phyloP scores from a whole-genome alignment of 2,888 invertebrate genomes.

The Cheilosia grossa region DNA sequence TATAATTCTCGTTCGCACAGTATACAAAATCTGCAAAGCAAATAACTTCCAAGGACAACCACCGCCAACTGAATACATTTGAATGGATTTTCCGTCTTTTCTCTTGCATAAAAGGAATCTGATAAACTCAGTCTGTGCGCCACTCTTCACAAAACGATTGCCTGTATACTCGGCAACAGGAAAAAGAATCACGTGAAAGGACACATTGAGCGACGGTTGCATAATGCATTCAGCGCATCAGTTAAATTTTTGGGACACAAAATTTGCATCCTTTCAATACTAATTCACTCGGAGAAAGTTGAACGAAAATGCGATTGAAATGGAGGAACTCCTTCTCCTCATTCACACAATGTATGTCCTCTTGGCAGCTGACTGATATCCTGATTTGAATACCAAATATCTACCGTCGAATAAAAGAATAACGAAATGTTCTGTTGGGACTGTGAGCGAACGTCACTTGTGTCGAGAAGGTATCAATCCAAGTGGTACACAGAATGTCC shows the following conservation, averaged over 20 bases:
- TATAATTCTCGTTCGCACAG: neutral
- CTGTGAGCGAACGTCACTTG: neutral
- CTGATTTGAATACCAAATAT: conserved; percentile 65
- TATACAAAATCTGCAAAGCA: neutral
- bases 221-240: conserved; percentile 45
- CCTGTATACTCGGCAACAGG: neutral
- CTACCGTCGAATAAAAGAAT: conserved; percentile 13
- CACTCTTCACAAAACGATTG: conserved; percentile 1
- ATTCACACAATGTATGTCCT: conserved; percentile 13
- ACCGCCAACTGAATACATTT: conserved; percentile 33
- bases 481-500: conserved; percentile 51
- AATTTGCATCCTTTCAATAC: conserved; percentile 49
- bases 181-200: conserved; percentile 1
- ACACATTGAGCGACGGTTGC: conserved; percentile 18
- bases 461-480: conserved; percentile 21
- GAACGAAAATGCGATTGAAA: conserved; percentile 49
- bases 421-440: neutral
- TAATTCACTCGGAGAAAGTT: conserved; percentile 58
- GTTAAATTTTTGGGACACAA: conserved; percentile 6
- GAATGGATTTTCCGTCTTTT: conserved; percentile 28
- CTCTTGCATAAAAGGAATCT: neutral
- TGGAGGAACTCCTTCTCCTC: conserved; percentile 30
- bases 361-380: conserved; percentile 43
- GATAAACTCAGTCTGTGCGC: neutral
- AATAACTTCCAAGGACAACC: neutral